A percentile compares a stretch with the other conserved stretches of the same genome.
Conservation (phyloP, 2,888 invertebrate genomes). For the Palloptera scutellata region DNA sequence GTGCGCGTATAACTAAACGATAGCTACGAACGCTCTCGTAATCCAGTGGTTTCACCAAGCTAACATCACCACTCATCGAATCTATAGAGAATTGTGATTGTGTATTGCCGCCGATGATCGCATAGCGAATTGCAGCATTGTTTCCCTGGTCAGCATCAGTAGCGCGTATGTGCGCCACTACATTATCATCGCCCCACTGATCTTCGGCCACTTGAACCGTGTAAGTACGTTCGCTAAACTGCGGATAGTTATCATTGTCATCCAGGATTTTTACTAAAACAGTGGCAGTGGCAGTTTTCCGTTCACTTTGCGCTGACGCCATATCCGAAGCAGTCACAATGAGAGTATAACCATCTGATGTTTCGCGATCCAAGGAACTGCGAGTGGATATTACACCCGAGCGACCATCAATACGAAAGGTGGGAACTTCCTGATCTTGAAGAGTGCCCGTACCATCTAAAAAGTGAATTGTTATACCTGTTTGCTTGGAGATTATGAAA, state of each 20-base stretch:
- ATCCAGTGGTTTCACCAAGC: conserved; percentile 85
- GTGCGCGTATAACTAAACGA: conserved; percentile 89
- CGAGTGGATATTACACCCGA: conserved; percentile 88
- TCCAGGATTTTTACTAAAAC: conserved; percentile 84
- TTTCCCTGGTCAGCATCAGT: conserved; percentile 91
- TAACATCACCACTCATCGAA: conserved; percentile 89
- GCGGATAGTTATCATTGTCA: conserved; percentile 93
- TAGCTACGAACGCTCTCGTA: conserved; percentile 88
- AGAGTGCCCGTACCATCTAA: conserved; percentile 66
- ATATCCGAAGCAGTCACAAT: conserved; percentile 87
- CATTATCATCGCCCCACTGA: conserved; percentile 82
- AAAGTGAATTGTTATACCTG: conserved; percentile 3
- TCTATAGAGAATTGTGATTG: conserved; percentile 95
- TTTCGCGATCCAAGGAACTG: conserved; percentile 85
- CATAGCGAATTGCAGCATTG: conserved; percentile 92
- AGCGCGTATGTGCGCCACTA: conserved; percentile 84
- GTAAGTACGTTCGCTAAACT: conserved; percentile 89
- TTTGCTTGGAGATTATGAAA: neutral
- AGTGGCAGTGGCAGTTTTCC: conserved; percentile 83
- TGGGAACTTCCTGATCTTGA: conserved; percentile 75
- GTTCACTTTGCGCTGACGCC: conserved; percentile 79
- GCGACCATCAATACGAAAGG: conserved; percentile 85
- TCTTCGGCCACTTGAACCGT: conserved; percentile 89
- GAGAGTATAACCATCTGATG: conserved; percentile 82
- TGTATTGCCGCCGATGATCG: conserved; percentile 94